Conservation (phyloP, 2,888 invertebrate genomes). For the Tryphoninae sp. region DNA sequence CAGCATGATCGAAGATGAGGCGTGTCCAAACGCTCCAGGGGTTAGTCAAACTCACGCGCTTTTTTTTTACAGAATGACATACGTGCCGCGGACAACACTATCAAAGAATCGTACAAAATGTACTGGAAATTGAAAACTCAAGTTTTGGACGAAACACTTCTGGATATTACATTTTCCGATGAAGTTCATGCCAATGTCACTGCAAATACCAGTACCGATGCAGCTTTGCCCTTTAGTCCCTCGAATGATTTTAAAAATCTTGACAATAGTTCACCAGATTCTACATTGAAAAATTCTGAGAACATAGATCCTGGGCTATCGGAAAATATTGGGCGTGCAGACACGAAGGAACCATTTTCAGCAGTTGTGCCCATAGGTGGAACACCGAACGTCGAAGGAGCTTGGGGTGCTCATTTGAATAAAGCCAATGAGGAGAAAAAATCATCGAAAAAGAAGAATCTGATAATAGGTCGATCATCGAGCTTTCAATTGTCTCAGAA, state of each 20-base stretch:
- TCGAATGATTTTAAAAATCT: background rate
- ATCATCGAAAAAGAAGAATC: conserved; percentile 67
- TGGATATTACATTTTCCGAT: conserved; percentile 82
- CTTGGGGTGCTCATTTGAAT: conserved; percentile 83
- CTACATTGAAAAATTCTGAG: conserved; percentile 64
- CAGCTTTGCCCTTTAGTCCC: conserved; percentile 16
- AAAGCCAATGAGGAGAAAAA: conserved; percentile 76
- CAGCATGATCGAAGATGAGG: too few relatives aligned
- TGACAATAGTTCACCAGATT: conserved; percentile 29
- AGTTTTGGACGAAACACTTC: conserved; percentile 88
- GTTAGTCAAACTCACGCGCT: conserved; percentile 11
- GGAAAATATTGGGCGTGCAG: background rate
- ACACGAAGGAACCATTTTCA: conserved; percentile 9
- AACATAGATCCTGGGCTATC: conserved; percentile 64
- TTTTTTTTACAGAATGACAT: conserved; percentile 86
- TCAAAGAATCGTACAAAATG: conserved; percentile 90
- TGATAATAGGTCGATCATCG: conserved; percentile 67
- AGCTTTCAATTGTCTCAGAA: conserved; percentile 86
- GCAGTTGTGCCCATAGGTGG: background rate
- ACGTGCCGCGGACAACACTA: conserved; percentile 87
- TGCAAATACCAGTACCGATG: conserved; percentile 56
- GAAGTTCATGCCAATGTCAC: conserved; percentile 70
- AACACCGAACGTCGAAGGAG: conserved; percentile 75
- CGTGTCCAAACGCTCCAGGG: background rate
- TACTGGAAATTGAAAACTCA: conserved; percentile 91